Percentiles rank a stretch among this genome's conserved stretches.
Evolutionary conservation across 2,797 vertebrate genomes (phyloP).

Genomic region (Anniella stebbinsi): DNA sequence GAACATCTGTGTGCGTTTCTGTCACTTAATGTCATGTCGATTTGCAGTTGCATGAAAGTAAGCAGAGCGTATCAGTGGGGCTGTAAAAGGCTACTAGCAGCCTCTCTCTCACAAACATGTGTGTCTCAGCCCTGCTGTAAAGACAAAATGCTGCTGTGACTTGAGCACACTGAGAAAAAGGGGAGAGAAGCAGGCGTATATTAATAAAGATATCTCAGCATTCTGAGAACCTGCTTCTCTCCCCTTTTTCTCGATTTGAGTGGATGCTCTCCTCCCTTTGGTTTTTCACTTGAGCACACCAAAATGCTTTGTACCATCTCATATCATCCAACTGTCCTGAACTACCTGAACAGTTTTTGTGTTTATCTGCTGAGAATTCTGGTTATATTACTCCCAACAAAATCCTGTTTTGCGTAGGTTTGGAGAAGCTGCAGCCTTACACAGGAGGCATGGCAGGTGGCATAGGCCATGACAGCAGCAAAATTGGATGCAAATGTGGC

Average conservation of each 20-base stretch:
- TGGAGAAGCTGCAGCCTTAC: background rate
- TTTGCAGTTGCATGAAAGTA: background rate
- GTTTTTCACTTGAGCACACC: background rate
- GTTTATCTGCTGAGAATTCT: constrained; percentile 1
- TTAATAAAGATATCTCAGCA: too few species aligned
- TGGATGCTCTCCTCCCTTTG: too few species aligned
- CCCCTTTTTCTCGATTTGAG: too few species aligned
- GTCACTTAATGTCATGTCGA: background rate
- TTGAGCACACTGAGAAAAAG: background rate
- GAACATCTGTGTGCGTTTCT: background rate
- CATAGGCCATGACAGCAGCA: background rate
- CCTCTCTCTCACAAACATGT: too few species aligned
- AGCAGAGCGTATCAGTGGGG: background rate
- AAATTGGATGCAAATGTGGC: background rate
- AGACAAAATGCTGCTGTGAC: too few species aligned
- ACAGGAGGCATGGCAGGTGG: background rate
- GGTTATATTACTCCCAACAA: background rate
- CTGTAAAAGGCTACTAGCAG: background rate
- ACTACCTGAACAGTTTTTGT: background rate
- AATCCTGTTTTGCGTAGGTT: background rate
- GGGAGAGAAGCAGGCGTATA: too few species aligned
- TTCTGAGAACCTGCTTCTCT: too few species aligned
- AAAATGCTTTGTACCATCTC: background rate
- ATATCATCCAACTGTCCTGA: background rate
- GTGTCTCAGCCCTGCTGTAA: background rate